A percentile compares a stretch with the other conserved stretches of the same genome.
These are phyloP conservation scores for Zophobas morio DNA, from an alignment of 1,140 invertebrate species.

Conservation along the genomic window DNA sequence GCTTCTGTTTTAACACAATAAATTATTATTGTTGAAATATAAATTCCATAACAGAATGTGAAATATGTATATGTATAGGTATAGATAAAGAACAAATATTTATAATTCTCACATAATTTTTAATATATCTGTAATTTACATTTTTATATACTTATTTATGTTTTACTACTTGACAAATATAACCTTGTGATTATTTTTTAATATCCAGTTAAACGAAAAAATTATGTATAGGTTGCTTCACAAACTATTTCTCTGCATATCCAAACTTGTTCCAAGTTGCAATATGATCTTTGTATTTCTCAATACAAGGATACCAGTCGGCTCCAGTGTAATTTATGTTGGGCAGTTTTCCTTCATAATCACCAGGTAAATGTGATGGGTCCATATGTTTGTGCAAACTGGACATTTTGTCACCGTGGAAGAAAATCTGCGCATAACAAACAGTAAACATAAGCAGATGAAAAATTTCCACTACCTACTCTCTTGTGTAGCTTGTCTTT, in stretches of 20 bases:
- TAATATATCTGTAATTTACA: too few relatives aligned
- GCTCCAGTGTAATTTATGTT: conserved; percentile 81
- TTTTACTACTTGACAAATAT: too few relatives aligned
- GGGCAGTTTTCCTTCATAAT: conserved; percentile 82
- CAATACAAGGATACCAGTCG: conserved; percentile 81
- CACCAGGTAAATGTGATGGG: conserved; percentile 78
- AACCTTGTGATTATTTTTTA: too few relatives aligned
- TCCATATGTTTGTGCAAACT: conserved; percentile 78
- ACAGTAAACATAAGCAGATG: background rate
- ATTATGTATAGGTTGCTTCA: too few relatives aligned
- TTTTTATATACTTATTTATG: too few relatives aligned
- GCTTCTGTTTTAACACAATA: too few relatives aligned
- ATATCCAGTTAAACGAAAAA: too few relatives aligned
- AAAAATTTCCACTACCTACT: conserved; percentile 71
- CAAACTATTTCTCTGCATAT: conserved; percentile 68
- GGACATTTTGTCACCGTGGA: conserved; percentile 83
- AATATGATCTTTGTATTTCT: conserved; percentile 75
- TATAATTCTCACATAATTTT: too few relatives aligned
- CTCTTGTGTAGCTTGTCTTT: conserved; percentile 86
- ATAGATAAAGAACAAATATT: too few relatives aligned
- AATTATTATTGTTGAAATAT: too few relatives aligned
- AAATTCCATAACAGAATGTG: too few relatives aligned
- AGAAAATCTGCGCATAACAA: conserved; percentile 74
- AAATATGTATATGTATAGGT: too few relatives aligned
- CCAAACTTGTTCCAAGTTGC: conserved; percentile 78